Base-by-base conservation (phyloP, 2,113 vertebrate genomes). In the Rhombomys opimus region DNA sequence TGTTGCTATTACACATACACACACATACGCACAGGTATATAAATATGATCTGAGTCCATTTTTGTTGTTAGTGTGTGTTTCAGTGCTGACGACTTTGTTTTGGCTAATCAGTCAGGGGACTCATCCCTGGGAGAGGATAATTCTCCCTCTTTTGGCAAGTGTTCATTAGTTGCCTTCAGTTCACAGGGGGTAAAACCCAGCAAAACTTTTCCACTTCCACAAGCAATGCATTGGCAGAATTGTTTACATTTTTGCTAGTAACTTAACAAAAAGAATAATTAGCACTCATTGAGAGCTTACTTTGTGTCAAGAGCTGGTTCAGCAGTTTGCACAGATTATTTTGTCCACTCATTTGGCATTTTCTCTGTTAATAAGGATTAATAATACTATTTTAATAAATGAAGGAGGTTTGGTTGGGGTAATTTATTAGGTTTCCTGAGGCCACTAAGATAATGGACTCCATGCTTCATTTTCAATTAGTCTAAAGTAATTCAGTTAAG, bases 351-450 rank as follows among this genome's bases (percentile, higher is more conserved):
- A 84, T 27, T 75, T 5, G 41, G 23, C 3, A 20, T 96, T 95
- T 52, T 63, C 12, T n/a, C 23, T 77, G 12, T 50, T 14, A 85
- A 6, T 54, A 82, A 38, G 8, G 18, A 61, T 92, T 35, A 81
- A 63, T 77, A 96, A 17, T 46, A 23, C 87, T 77, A 80, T 50
- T 91, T 95, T 85, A 72, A 77, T 15, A 89, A 68, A 50, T 85
- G 38, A 82, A 23, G 11, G 7, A 25, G 81, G 5, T 35, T 85
- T 61, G 87, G 18, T 35, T 96, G 93, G 76, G 54, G 30, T 72
- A 11, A 27, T 59, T 82, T 93, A 94, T 76, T 85, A 61, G 91
- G 88, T 94, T 95, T 78, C 27, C 76, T 22, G 35, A 90, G 67
- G 54, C 67, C 54, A 89, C 5, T 90, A 27, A 78, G 22, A 57